Percentiles rank a stretch among this genome's conserved stretches.
Evolutionary conservation across 2,888 invertebrate species (phyloP).

Genomic region (Cartodere bifasciata): DNA sequence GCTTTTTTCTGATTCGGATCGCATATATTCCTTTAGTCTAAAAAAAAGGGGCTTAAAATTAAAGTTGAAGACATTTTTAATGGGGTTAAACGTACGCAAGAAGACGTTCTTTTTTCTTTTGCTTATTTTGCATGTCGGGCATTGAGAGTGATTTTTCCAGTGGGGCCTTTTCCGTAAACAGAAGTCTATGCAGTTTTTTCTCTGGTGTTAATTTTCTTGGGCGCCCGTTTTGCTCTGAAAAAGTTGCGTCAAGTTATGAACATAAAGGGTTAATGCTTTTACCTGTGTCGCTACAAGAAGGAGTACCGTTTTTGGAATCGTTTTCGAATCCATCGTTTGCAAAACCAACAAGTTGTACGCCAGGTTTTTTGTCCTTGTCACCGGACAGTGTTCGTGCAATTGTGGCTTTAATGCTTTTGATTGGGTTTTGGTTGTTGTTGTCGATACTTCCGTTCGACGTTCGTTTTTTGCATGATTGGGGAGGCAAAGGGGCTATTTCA

Average conservation of each 20-base stretch:
- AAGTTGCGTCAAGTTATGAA: neutral
- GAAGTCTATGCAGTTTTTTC: constrained; percentile 38
- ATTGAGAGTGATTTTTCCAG: constrained; percentile 71
- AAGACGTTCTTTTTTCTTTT: constrained; percentile 55
- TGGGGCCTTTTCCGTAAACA: constrained; percentile 41
- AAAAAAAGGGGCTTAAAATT: constrained; percentile 14
- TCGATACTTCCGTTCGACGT: constrained; percentile 24
- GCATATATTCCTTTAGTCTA: constrained; percentile 56
- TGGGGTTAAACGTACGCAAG: constrained; percentile 48
- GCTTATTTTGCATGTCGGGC: constrained; percentile 69
- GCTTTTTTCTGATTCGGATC: constrained; percentile 70
- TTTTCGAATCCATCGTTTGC: constrained; percentile 28
- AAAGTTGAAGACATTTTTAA: constrained; percentile 4
- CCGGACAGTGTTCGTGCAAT: constrained; percentile 41
- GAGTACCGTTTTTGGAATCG: constrained; percentile 22
- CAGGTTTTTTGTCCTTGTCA: constrained; percentile 29
- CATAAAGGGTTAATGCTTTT: constrained; percentile 5
- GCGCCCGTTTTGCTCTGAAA: constrained; percentile 8
- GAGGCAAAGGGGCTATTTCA: constrained; percentile 38
- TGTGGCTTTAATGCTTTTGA: constrained; percentile 32
- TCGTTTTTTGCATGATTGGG: constrained; percentile 20
- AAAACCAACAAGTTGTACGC: constrained; percentile 31
- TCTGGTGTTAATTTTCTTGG: constrained; percentile 35
- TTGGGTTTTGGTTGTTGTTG: constrained; percentile 25
- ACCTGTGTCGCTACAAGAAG: constrained; percentile 29